Base-by-base conservation (phyloP, 2,888 invertebrate genomes). In the Yponomeuta malinellus region DNA sequence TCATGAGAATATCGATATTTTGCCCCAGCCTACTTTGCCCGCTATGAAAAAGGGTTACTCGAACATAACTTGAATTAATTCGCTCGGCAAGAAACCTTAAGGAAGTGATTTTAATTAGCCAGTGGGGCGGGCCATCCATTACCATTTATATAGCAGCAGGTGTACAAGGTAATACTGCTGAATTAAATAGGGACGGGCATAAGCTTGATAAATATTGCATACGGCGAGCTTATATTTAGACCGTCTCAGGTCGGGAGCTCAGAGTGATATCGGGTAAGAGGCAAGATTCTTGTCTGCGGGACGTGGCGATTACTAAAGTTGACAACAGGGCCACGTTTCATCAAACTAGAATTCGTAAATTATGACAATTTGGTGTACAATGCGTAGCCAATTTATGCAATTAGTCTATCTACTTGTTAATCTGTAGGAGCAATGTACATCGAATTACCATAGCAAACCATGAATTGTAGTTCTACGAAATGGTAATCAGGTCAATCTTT, bases 191-290 rank as follows among this genome's bases (percentile, higher is more conserved):
- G 52, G 52, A 59, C 52, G 52, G 52, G 15, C 52, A 59, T 59
- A 59, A 59, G 52, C 52, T 59, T 59, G 52, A 59, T 59, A 15
- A 59, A 59, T 59, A 59, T 59, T 59, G 52, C 52, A 59, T 59
- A 59, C 52, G 52, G 52, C 52, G 15, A 59, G 15, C 2, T 59
- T 59, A 15, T 15, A 12, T 59, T 59, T 59, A 59, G 52, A 59
- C 3, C 1, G 12, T 15, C 52, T 59, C 0, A 12, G 12, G 12
- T 5, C 12, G 15, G 43, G 8, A 59, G 15, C 52, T 59, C 12
- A 59, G 52, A 59, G 1, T 4, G 5, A 15, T 12, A 59, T 15
- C 5, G 15, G 12, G 52, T 59, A 59, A 59, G 15, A 59, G 43
- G 1, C 43, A 8, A 43, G 43, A 43, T 8, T 6, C 43, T 43